These are phyloP conservation scores for Pocillopora meandrina DNA, from an alignment of 92 coral and sea anemone genomes.

Conservation along the genomic window DNA sequence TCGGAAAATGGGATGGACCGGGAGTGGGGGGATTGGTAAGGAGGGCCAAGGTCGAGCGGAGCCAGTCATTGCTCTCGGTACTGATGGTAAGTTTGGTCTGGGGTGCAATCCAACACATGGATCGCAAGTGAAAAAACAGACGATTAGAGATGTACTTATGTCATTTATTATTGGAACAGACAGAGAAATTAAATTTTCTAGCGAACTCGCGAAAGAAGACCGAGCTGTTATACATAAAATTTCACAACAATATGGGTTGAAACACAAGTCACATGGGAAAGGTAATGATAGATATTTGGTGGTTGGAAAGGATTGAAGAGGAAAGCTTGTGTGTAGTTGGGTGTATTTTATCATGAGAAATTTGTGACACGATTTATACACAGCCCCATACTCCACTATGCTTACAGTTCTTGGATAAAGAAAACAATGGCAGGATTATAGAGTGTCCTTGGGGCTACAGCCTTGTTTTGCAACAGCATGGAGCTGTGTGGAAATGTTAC, in stretches of 20 bases:
- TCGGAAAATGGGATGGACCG: conserved; percentile 97
- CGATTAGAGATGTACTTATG: conserved; percentile 67
- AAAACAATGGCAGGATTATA: no score
- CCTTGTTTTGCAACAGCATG: no score
- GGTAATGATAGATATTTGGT: conserved; percentile 81
- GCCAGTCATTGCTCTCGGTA: conserved; percentile 81
- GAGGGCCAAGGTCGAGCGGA: conserved; percentile 88
- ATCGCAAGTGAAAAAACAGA: conserved; percentile 43
- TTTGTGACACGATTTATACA: no score
- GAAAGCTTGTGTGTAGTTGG: neutral
- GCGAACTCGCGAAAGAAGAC: conserved; percentile 79
- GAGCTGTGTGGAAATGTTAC: no score
- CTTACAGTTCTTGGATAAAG: no score
- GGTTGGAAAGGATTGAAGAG: conserved; percentile 63
- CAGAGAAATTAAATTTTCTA: conserved; percentile 78
- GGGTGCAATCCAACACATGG: conserved; percentile 52
- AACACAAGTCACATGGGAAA: conserved; percentile 76
- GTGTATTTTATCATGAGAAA: no score
- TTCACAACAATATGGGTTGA: conserved; percentile 71
- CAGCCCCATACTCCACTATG: no score
- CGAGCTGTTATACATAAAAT: conserved; percentile 77
- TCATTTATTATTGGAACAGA: conserved; percentile 70
- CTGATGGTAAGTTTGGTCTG: conserved; percentile 77
- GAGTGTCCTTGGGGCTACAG: no score
- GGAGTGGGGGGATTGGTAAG: conserved; percentile 89